These are phyloP conservation scores for Agrotis puta DNA, from an alignment of 2,888 invertebrate genomes.

Conservation along the genomic window DNA sequence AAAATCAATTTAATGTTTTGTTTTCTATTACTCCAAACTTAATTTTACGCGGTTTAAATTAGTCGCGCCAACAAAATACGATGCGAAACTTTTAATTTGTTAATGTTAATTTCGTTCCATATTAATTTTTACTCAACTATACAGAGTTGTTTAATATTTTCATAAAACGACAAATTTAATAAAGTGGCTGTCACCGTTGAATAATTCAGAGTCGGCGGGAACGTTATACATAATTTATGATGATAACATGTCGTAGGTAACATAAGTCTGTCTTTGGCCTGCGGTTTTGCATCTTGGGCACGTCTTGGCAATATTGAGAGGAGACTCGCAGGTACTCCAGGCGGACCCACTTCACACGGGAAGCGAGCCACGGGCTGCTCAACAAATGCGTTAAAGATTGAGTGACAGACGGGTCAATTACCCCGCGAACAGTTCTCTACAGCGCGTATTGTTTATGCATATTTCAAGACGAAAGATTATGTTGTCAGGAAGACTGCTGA, in stretches of 20 bases:
- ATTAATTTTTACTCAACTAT: constrained; percentile 78
- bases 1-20: constrained; percentile 64
- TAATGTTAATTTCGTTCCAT: constrained; percentile 77
- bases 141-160: constrained; percentile 79
- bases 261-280: constrained; percentile 84
- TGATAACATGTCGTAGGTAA: constrained; percentile 87
- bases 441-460: constrained; percentile 5
- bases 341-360: constrained; percentile 58
- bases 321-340: constrained; percentile 58
- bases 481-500: not conserved
- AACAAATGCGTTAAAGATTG: constrained; percentile 46
- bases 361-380: constrained; percentile 43
- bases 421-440: constrained; percentile 12
- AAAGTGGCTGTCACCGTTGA: constrained; percentile 88
- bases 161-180: constrained; percentile 89
- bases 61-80: constrained; percentile 61
- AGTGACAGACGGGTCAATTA: constrained; percentile 27
- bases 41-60: constrained; percentile 62
- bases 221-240: constrained; percentile 89
- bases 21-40: constrained; percentile 59
- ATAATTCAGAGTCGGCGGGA: constrained; percentile 85
- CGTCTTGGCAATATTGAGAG: constrained; percentile 83
- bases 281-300: constrained; percentile 88
- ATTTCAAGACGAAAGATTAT: constrained; percentile 7
- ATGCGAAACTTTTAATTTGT: constrained; percentile 73